Conservation (phyloP, 2,797 vertebrate species). For the Pseudochromis fuscus region DNA sequence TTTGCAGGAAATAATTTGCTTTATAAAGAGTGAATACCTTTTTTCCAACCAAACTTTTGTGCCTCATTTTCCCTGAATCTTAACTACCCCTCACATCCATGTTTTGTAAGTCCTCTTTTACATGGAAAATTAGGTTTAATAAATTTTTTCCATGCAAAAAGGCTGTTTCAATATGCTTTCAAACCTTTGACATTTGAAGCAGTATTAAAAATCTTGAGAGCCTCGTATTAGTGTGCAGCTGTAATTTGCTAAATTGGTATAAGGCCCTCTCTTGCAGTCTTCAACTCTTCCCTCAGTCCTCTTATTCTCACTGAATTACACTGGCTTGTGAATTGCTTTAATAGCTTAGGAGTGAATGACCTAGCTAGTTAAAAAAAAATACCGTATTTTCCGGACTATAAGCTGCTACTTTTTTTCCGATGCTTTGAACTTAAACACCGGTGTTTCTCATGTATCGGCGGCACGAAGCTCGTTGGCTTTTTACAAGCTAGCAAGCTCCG, state of each 20-base stretch:
- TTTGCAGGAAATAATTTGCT: neutral
- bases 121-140: slow-evolving; percentile 5
- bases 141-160: slow-evolving; percentile 27
- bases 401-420: too few species aligned
- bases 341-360: neutral
- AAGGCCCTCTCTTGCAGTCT: slow-evolving; percentile 18
- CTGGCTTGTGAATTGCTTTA: neutral
- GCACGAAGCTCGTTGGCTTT: too few species aligned
- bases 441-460: too few species aligned
- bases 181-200: slow-evolving; percentile 40
- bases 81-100: neutral
- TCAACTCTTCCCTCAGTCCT: slow-evolving; percentile 7
- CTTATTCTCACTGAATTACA: neutral
- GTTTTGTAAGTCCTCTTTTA: slow-evolving; percentile 6
- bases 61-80: neutral
- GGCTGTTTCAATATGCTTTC: slow-evolving; percentile 14
- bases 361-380: slow-evolving; percentile 1
- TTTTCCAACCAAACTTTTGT: neutral
- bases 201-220: slow-evolving; percentile 31
- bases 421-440: too few species aligned
- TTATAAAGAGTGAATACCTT: neutral
- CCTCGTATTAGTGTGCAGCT: slow-evolving; percentile 33
- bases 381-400: too few species aligned
- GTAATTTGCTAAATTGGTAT: slow-evolving; percentile 35
- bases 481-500: too few species aligned